Percentiles rank a stretch among this genome's conserved stretches.
These are phyloP conservation scores for Stenchaetothrips biformis DNA, from an alignment of 2,888 invertebrate species.

Conservation along the genomic window DNA sequence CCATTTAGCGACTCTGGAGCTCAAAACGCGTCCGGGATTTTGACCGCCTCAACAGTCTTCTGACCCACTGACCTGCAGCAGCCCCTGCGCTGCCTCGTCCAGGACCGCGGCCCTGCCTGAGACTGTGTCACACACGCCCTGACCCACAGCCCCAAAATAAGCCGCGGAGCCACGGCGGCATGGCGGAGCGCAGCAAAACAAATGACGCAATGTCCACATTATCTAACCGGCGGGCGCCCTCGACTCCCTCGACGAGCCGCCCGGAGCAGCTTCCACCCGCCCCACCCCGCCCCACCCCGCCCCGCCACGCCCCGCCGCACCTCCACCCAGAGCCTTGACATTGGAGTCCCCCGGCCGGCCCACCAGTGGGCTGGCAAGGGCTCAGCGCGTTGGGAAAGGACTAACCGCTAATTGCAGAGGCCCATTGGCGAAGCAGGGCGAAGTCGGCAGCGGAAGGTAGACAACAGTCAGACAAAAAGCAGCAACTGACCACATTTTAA, in stretches of 20 bases:
- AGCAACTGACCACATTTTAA: too few species aligned
- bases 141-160: slow-evolving; percentile 21
- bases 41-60: too few species aligned
- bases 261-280: not conserved
- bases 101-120: not conserved
- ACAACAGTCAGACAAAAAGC: too few species aligned
- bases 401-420: too few species aligned
- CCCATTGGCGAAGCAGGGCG: too few species aligned
- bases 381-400: not conserved
- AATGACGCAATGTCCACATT: slow-evolving; percentile 8
- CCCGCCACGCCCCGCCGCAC: not conserved
- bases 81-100: not conserved
- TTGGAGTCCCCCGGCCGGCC: not conserved
- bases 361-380: not conserved
- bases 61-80: too few species aligned
- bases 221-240: slow-evolving; percentile 2
- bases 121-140: not conserved
- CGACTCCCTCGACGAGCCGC: not conserved
- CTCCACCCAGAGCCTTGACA: not conserved
- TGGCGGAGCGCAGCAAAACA: not conserved
- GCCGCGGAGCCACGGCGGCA: not conserved
- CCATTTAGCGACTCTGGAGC: too few species aligned
- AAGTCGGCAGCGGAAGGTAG: too few species aligned
- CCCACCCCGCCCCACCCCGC: too few species aligned
- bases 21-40: too few species aligned